Conservation (phyloP, 2,888 invertebrate genomes). For the Gibbula magus region DNA sequence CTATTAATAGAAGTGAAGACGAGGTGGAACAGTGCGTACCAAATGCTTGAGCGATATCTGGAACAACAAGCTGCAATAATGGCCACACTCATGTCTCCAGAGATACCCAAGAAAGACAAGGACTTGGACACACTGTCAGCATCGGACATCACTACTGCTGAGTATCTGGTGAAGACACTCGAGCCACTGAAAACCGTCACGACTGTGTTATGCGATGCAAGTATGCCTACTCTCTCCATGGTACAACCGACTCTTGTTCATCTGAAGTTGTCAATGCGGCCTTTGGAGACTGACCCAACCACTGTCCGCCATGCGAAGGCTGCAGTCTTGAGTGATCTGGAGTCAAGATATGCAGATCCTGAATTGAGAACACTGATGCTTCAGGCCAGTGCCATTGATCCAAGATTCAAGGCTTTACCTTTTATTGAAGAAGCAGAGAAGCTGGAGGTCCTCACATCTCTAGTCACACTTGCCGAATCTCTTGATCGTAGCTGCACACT, state of each 20-base stretch:
- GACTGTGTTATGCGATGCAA: constrained; percentile 29
- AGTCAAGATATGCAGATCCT: not conserved
- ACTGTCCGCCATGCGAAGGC: not conserved
- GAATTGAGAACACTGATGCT: not conserved
- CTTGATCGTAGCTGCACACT: not conserved
- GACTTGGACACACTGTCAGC: constrained; percentile 30
- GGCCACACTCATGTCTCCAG: constrained; percentile 25
- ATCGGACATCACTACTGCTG: constrained; percentile 27
- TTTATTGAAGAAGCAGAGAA: not conserved
- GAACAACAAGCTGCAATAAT: constrained; percentile 38
- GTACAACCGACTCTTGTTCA: constrained; percentile 24
- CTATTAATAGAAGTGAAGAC: constrained; percentile 23
- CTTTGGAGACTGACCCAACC: constrained; percentile 18
- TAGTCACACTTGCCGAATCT: not conserved
- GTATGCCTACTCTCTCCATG: constrained; percentile 27
- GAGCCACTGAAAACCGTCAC: constrained; percentile 33
- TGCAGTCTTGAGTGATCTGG: not conserved
- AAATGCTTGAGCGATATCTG: constrained; percentile 36
- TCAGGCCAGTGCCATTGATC: constrained; percentile 9
- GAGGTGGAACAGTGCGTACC: constrained; percentile 25
- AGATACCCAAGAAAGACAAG: constrained; percentile 18
- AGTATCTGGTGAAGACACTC: constrained; percentile 26
- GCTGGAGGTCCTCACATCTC: not conserved
- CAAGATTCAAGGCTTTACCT: constrained; percentile 12
- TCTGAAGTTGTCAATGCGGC: not conserved